Percentiles rank a stretch among this genome's conserved stretches.
phyloP scores from a whole-genome alignment of 92 coral and sea anemone genomes.

The Palythoa caribaeorum region DNA sequence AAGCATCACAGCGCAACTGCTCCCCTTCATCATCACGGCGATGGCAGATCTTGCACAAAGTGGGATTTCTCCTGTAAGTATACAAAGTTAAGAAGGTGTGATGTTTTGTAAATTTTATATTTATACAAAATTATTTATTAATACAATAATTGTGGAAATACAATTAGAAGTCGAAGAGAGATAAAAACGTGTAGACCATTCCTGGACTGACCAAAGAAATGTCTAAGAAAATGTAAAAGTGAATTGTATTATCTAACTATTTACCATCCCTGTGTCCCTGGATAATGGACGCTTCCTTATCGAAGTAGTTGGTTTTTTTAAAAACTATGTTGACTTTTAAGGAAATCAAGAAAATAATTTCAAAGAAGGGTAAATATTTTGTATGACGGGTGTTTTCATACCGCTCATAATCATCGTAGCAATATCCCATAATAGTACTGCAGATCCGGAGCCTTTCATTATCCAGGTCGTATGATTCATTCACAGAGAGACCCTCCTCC shows the following conservation, averaged over 20 bases:
- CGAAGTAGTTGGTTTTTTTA: neutral
- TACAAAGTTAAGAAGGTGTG: neutral
- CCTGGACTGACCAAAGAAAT: neutral
- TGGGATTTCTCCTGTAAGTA: neutral
- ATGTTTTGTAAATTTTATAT: neutral
- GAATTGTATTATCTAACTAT: neutral
- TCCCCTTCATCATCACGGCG: constrained; percentile 30
- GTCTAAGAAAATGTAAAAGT: neutral
- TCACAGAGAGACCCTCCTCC: neutral
- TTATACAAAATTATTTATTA: neutral
- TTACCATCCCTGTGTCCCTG: constrained; percentile 5
- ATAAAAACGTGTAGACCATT: neutral
- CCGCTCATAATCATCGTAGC: neutral
- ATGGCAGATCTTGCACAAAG: constrained; percentile 42
- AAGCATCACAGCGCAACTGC: constrained; percentile 50
- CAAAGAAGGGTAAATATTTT: neutral
- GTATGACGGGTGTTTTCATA: neutral
- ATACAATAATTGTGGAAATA: neutral
- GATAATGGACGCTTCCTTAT: neutral
- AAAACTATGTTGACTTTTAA: too few relatives aligned
- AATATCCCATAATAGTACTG: neutral
- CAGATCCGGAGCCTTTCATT: neutral
- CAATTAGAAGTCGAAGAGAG: neutral
- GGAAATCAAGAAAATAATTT: too few relatives aligned
- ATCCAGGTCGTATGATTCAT: neutral